Percentiles rank a stretch among this genome's conserved stretches.
phyloP scores from a whole-genome alignment of 1,140 invertebrate species.

The Rhopalosiphum padi region DNA sequence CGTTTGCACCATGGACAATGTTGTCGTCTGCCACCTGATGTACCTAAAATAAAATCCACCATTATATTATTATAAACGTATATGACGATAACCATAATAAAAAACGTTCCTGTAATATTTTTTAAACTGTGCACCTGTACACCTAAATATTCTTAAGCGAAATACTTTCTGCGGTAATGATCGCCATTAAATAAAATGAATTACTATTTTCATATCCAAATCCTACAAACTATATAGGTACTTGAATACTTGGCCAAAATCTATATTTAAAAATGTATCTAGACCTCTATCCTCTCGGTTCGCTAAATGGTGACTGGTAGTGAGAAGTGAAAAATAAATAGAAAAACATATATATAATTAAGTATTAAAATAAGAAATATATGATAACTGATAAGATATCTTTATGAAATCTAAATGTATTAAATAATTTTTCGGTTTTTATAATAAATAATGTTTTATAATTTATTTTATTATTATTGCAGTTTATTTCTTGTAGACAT shows the following conservation, averaged over 20 bases:
- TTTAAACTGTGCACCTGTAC: no score
- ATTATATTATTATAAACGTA: background rate
- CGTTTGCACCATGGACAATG: slow-evolving; percentile 43
- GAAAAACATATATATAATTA: no score
- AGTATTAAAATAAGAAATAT: background rate
- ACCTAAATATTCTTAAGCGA: background rate
- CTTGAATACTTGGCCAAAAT: background rate
- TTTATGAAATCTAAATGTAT: no score
- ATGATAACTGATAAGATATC: background rate
- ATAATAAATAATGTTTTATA: no score
- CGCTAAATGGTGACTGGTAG: background rate
- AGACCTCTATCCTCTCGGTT: background rate
- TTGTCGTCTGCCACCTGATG: background rate
- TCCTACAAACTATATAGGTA: background rate
- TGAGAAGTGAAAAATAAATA: background rate
- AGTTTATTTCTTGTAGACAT: background rate
- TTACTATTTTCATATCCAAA: background rate
- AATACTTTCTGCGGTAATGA: background rate
- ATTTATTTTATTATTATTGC: background rate
- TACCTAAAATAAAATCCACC: background rate
- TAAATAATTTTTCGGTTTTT: background rate
- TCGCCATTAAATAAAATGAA: background rate
- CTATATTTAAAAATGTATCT: background rate
- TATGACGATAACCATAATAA: background rate
- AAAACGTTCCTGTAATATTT: no score